These are phyloP conservation scores for Platerodrilus igneus DNA, from an alignment of 2,888 invertebrate genomes.

Conservation along the genomic window DNA sequence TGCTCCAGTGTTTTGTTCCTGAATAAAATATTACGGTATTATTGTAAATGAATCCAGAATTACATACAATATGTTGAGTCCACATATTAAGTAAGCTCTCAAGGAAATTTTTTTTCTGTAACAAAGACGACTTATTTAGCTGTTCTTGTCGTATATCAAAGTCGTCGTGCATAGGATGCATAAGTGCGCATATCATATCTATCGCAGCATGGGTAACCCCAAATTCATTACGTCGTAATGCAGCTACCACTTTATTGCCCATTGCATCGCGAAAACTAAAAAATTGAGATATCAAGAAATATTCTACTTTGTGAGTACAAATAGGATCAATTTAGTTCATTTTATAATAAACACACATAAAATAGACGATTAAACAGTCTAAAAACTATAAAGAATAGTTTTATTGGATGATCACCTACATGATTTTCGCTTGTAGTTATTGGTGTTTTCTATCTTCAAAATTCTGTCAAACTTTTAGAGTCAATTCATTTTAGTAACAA, in stretches of 20 bases:
- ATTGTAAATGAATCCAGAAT: background rate
- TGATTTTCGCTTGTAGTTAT: too few relatives aligned
- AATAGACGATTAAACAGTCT: too few relatives aligned
- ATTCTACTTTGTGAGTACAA: too few relatives aligned
- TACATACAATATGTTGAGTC: constrained; percentile 84
- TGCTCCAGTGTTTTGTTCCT: constrained; percentile 81
- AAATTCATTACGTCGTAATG: constrained; percentile 79
- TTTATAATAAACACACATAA: too few relatives aligned
- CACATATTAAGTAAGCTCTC: constrained; percentile 93
- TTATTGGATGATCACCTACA: too few relatives aligned
- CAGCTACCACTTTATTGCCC: constrained; percentile 86
- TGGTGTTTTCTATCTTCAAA: too few relatives aligned
- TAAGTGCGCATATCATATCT: constrained; percentile 94
- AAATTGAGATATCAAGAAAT: constrained; percentile 23
- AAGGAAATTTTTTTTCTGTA: constrained; percentile 86
- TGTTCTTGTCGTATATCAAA: constrained; percentile 97
- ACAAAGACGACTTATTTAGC: constrained; percentile 91
- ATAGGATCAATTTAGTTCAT: too few relatives aligned
- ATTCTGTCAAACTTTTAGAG: too few relatives aligned
- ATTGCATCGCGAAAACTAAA: constrained; percentile 89
- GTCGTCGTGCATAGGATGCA: constrained; percentile 98
- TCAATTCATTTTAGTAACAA: too few relatives aligned
- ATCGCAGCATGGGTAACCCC: constrained; percentile 94
- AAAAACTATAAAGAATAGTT: too few relatives aligned
- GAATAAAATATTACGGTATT: constrained; percentile 8